Percentiles rank a stretch among this genome's conserved stretches.
These are phyloP conservation scores for Magallana nippona DNA, from an alignment of 2,888 invertebrate genomes.

Conservation along the genomic window DNA sequence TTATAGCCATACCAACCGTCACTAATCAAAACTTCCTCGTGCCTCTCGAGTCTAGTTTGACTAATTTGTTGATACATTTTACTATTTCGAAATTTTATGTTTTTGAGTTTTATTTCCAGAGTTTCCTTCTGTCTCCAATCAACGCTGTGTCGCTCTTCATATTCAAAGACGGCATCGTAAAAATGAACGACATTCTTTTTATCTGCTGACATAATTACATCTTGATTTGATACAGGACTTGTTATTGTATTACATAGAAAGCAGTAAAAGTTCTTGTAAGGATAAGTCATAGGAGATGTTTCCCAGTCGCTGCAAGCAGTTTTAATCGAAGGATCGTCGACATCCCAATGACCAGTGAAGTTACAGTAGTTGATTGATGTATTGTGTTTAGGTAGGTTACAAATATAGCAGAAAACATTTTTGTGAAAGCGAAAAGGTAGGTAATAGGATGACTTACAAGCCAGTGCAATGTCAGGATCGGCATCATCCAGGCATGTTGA, in stretches of 20 bases:
- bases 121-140: neutral
- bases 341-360: conserved; percentile 13
- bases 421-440: neutral
- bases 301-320: neutral
- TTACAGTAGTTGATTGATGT: neutral
- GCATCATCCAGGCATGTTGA: neutral
- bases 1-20: neutral
- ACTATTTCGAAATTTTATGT: neutral
- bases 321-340: neutral
- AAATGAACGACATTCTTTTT: neutral
- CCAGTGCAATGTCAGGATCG: neutral
- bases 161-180: conserved; percentile 8
- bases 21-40: neutral
- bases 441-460: neutral
- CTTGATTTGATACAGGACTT: neutral
- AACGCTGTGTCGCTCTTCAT: neutral
- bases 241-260: neutral
- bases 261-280: conserved; percentile 8
- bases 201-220: neutral
- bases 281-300: neutral
- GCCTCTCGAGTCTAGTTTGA: neutral
- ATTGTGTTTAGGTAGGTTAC: neutral
- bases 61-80: neutral
- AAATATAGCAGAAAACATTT: conserved; percentile 10
- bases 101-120: neutral